Conservation (phyloP, 2,797 vertebrate species). For the Prionace glauca region DNA sequence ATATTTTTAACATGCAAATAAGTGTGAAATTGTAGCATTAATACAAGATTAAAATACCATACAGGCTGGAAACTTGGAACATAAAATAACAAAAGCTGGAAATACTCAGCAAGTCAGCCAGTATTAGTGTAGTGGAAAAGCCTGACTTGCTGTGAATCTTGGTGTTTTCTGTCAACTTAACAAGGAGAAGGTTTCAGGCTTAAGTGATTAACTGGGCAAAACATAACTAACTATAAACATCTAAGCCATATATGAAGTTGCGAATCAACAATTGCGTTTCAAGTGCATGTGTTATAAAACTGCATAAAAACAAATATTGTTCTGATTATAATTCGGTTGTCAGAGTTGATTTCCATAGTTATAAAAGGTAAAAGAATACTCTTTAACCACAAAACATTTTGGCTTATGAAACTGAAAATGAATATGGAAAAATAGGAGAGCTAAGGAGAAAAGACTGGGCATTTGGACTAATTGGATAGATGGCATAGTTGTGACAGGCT, state of each 20-base stretch:
- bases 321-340: neutral
- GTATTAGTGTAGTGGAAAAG: neutral
- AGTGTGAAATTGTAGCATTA: neutral
- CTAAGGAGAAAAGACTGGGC: neutral
- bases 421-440: neutral
- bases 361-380: neutral
- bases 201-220: neutral
- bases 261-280: neutral
- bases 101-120: neutral
- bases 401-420: neutral
- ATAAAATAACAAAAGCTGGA: neutral
- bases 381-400: neutral
- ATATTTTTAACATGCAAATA: neutral
- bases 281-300: neutral
- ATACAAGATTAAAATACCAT: neutral
- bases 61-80: too few species aligned
- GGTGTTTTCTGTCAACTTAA: neutral
- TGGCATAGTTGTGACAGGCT: neutral
- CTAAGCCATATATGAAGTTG: neutral
- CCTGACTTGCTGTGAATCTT: neutral
- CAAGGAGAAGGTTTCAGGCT: neutral
- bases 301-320: neutral
- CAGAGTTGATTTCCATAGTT: neutral
- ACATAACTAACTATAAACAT: neutral
- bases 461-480: neutral